Evolutionary conservation across 2,888 invertebrate species (phyloP), one percentile per base, ranked within the genome.

Genomic region (Dermolepida albohirtum): DNA sequence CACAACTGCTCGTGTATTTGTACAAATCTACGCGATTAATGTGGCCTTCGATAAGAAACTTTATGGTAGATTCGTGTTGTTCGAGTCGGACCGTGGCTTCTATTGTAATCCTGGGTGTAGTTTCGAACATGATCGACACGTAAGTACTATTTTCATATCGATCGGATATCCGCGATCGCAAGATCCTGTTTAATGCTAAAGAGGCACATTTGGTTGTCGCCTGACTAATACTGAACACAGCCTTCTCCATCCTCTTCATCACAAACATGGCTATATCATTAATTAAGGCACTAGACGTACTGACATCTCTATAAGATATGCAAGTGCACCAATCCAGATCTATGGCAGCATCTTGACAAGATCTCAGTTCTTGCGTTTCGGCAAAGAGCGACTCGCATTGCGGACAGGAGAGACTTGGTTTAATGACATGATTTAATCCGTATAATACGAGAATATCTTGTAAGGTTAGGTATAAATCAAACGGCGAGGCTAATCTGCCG

Each of bases 251-350:
- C 40, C 54, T 43, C 11, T 80, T 76, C 11, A 89, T 75, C 12
- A 86, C 86, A 50, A 84, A 83, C 17, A 84, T 76, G 0, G 88
- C 87, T 27, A 88, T 87, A 73, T 85, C 84, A 12, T 82, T 76
- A 6, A 88, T 88, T 27, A 87, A 84, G 44, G 82, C 77, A 57
- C 88, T 86, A 52, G 83, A 79, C 5, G 76, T 74, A 68, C 85
- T 81, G 66, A 85, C 78, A n/a, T 85, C 78, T 72, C 85, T 83
- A 74, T 90, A 87, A 29, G 87, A 86, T 68, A 88, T 87, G 75
- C 93, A 93, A 62, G 90, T 89, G 78, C 93, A 93, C 92, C 92
- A 93, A 77, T 92, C 92, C 47, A 87, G 85, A 11, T 86, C 85
- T 59, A 94, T 89, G 0, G 87, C 87, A 5, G 88, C 89, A 67